Evolutionary conservation across 2,797 vertebrate species (phyloP), one percentile per base, ranked within the genome.

Genomic region (Meda fulgida): DNA sequence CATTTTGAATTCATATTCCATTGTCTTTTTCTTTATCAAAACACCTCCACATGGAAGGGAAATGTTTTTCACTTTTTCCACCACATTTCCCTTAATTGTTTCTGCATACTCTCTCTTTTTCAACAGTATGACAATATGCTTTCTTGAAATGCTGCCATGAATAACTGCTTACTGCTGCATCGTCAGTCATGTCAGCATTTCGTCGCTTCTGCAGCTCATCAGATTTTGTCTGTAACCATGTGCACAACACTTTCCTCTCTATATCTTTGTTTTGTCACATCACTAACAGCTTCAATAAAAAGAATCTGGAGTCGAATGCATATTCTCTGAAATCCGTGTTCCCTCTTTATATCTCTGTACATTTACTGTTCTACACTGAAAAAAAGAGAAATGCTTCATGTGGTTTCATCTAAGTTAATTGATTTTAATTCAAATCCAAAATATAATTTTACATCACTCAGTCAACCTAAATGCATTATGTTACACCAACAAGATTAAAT

Each of bases 71-170:
- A 26, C 53, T 66, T 53, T 51, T 60, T 48, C 58, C 71, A 76
- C 29, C 60, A 77, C 23, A 77, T 83, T 83, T 83, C 60, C 72
- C 48, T 60, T 40, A 40, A 48, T 83, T 83, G 71, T 83, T 77
- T 67, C 81, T 76, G 72, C 31, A 55, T 38, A 67, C 26, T 73
- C 21, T 83, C 60, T 51, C 43, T 38, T 67, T 83, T 76, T 83
- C 14, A 65, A 72, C 3, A 5, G 43, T 40, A 38, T 83, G 81
- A 77, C 72, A 76, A 46, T 53, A 83, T 38, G 31, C n/a, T 77
- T 77, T 65, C 31, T n/a, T 70, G 38, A 78, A 84, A 78, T 29
- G 21, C 65, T 78, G 51, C 75, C 65, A 84, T 69, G 36, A 58
- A 84, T 55, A 78, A 84, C 63, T 66, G 48, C 29, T 51, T 40